Conservation (phyloP, 2,113 vertebrate species). For the Empidonax alnorum region DNA sequence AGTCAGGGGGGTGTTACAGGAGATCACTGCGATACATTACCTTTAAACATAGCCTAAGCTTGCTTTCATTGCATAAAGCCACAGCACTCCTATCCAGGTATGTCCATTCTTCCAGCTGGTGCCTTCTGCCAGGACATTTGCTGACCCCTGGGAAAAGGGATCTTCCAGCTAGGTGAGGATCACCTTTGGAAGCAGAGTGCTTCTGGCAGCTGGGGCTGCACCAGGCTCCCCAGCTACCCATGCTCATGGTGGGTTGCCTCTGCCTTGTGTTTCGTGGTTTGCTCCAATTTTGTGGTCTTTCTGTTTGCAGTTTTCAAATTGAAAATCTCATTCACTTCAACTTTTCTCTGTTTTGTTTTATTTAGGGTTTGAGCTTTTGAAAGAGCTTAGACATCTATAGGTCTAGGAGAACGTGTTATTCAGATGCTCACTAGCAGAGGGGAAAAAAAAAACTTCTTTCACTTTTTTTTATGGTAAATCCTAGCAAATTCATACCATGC, state of each 20-base stretch:
- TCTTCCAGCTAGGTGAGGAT: rapidly evolving
- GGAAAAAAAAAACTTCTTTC: background rate
- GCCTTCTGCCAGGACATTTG: background rate
- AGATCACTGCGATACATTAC: background rate
- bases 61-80: background rate
- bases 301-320: background rate
- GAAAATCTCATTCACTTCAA: background rate
- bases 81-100: background rate
- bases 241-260: background rate
- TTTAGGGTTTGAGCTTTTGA: background rate
- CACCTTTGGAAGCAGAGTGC: rapidly evolving
- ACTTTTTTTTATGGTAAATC: background rate
- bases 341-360: background rate
- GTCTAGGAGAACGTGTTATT: background rate
- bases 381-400: background rate
- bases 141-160: background rate
- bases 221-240: background rate
- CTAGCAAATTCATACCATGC: background rate
- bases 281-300: background rate
- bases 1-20: rapidly evolving
- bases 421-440: background rate
- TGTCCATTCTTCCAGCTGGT: background rate
- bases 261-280: background rate
- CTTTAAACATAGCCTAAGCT: background rate
- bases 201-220: background rate